Conservation (phyloP, 2,797 vertebrate species). For the Trachurus trachurus region DNA sequence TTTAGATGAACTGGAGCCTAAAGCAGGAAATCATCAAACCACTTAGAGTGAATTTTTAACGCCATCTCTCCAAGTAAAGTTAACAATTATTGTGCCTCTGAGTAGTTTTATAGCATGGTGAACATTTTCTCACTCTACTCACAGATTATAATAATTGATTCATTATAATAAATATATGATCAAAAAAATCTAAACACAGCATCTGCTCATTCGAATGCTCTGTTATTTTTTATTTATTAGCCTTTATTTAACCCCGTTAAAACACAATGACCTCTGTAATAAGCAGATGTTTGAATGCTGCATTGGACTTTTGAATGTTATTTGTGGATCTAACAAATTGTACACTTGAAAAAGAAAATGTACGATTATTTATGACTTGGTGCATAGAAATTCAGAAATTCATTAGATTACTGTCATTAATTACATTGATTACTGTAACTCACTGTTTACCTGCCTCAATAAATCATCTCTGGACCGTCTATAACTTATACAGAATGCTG, state of each 20-base stretch:
- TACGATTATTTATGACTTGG: neutral
- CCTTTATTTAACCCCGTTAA: too few species aligned
- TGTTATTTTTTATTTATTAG: too few species aligned
- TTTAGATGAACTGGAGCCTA: slow-evolving; percentile 5
- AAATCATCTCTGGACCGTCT: too few species aligned
- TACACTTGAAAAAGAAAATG: neutral
- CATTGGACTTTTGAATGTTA: neutral
- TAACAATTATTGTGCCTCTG: neutral
- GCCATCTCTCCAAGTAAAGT: neutral
- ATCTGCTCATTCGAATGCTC: neutral
- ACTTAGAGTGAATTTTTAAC: neutral
- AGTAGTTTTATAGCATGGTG: neutral
- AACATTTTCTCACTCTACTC: neutral
- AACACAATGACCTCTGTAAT: too few species aligned
- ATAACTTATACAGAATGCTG: too few species aligned
- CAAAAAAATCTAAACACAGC: neutral
- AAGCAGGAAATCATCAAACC: slow-evolving; percentile 4
- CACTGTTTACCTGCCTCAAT: too few species aligned
- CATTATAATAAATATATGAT: neutral
- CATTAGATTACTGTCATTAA: too few species aligned
- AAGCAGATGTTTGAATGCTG: neutral
- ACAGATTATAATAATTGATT: neutral
- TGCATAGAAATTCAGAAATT: too few species aligned
- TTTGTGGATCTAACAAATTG: neutral
- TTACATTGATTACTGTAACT: too few species aligned